Evolutionary conservation across 2,113 vertebrate genomes (phyloP).

Genomic region (Meleagris gallopavo): DNA sequence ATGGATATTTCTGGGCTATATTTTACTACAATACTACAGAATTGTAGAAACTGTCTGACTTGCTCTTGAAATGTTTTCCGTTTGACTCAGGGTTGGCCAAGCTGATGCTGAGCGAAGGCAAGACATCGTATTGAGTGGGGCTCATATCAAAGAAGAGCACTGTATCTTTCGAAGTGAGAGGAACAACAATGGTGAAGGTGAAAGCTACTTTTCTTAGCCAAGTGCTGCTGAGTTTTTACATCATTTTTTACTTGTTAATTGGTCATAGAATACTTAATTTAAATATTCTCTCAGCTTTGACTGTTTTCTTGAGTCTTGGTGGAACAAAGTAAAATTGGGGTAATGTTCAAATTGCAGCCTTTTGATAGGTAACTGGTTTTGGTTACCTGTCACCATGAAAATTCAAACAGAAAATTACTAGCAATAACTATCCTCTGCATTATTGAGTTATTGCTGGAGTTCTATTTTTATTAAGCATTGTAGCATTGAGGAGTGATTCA

Average conservation of each 20-base stretch:
- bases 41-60: not conserved
- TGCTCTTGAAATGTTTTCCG: conserved; percentile 15
- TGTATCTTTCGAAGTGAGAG: conserved; percentile 95
- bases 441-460: not conserved
- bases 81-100: conserved; percentile 90
- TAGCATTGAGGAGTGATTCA: not conserved
- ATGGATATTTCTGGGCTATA: accelerated
- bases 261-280: not conserved
- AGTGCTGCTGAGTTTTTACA: not conserved
- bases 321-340: not conserved
- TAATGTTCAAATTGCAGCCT: not conserved
- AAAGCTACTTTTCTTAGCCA: not conserved
- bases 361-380: not conserved
- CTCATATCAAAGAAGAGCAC: conserved; percentile 97
- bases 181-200: conserved; percentile 89
- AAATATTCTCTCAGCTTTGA: not conserved
- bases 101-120: conserved; percentile 94
- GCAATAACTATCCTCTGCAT: not conserved
- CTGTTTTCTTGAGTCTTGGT: not conserved
- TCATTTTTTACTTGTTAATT: not conserved
- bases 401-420: not conserved
- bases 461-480: not conserved
- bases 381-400: not conserved
- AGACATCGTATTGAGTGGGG: conserved; percentile 96
- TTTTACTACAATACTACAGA: not conserved